Percentiles rank a stretch among this genome's conserved stretches.
phyloP scores from a whole-genome alignment of 2,797 vertebrate species.

The Smutsia temminckii region DNA sequence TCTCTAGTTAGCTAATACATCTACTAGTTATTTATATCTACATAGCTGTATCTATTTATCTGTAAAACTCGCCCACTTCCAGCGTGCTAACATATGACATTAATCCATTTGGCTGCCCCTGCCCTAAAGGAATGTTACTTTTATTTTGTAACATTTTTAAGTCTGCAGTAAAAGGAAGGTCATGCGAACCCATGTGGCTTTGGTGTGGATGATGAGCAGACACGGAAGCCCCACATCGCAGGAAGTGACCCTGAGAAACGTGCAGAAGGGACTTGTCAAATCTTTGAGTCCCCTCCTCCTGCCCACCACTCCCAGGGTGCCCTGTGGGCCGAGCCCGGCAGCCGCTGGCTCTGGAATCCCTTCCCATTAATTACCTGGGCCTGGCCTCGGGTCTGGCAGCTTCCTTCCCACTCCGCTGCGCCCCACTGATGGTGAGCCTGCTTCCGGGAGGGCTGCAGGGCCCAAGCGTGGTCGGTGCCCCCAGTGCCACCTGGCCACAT shows the following conservation, averaged over 20 bases:
- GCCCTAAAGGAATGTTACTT: no score
- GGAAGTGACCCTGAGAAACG: background rate
- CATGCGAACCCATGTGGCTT: background rate
- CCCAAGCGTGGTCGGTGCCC: background rate
- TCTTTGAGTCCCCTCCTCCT: background rate
- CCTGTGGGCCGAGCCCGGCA: background rate
- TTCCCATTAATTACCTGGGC: background rate
- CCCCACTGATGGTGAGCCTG: background rate
- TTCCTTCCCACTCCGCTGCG: background rate
- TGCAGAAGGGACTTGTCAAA: background rate
- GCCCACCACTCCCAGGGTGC: background rate
- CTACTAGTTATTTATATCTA: background rate
- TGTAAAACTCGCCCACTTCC: background rate
- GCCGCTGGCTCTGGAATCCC: background rate
- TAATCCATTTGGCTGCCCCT: no score
- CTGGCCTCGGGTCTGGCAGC: background rate
- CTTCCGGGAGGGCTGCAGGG: background rate
- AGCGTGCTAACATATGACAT: accelerated
- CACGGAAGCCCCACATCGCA: background rate
- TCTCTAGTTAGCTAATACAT: background rate
- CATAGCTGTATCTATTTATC: background rate
- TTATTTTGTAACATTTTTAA: background rate
- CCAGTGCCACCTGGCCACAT: accelerated
- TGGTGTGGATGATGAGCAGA: background rate
- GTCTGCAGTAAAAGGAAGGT: background rate